Percentiles rank a stretch among this genome's conserved stretches.
Evolutionary conservation across 2,113 vertebrate species (phyloP).

Genomic region (Hydrolagus affinis): DNA sequence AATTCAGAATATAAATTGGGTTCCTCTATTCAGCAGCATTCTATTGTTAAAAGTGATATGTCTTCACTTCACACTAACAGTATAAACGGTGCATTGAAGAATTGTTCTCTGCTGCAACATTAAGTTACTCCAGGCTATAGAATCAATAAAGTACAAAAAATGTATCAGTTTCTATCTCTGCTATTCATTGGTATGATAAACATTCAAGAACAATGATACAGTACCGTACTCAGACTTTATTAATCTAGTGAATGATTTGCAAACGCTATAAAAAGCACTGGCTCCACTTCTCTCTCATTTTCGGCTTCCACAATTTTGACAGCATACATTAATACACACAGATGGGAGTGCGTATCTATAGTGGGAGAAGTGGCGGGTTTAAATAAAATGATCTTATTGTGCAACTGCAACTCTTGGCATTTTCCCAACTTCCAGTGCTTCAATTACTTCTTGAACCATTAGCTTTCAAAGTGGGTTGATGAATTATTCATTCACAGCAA

Average conservation of each 20-base stretch:
- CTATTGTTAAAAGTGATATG: too few species aligned
- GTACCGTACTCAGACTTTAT: neutral
- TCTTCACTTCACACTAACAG: too few species aligned
- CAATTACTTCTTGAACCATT: slow-evolving; percentile 58
- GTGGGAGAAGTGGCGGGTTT: neutral
- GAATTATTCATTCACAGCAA: slow-evolving; percentile 55
- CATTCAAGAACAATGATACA: neutral
- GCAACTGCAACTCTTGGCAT: slow-evolving; percentile 46
- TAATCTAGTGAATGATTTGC: neutral
- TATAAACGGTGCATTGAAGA: too few species aligned
- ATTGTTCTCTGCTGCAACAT: too few species aligned
- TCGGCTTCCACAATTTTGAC: neutral
- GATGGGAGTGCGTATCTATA: neutral
- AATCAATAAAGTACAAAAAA: neutral
- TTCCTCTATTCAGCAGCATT: too few species aligned
- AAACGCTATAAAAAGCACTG: neutral
- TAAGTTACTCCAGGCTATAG: neutral
- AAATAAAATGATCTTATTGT: slow-evolving; percentile 16
- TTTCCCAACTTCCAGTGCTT: slow-evolving; percentile 49
- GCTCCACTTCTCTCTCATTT: neutral
- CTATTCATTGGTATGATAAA: neutral
- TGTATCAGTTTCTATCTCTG: neutral
- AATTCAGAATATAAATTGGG: too few species aligned
- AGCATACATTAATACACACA: neutral
- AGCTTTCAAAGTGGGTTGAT: slow-evolving; percentile 52